phyloP scores from a whole-genome alignment of 2,113 vertebrate genomes.

The Naja naja region DNA sequence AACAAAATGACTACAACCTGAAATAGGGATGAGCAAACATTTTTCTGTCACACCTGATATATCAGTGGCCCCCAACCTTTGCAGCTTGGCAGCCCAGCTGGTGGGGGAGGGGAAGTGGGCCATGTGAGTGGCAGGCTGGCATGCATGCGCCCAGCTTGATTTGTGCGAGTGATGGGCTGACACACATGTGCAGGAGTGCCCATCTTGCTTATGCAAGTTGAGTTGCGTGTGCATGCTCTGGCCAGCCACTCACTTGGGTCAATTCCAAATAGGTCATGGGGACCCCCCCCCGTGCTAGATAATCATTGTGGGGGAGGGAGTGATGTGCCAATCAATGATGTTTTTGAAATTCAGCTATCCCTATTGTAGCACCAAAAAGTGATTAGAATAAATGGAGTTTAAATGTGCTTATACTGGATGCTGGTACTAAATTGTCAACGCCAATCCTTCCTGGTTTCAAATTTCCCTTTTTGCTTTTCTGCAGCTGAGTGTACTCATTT shows the following conservation, averaged over 20 bases:
- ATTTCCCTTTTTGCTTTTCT: background rate
- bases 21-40: background rate
- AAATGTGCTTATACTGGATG: background rate
- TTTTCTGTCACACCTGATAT: background rate
- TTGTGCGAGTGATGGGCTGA: too few relatives aligned
- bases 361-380: background rate
- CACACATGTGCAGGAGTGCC: too few relatives aligned
- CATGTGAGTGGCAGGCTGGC: too few relatives aligned
- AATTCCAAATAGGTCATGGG: too few relatives aligned
- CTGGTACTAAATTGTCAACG: background rate
- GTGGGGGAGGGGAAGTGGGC: too few relatives aligned
- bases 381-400: background rate
- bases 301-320: background rate
- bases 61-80: too few relatives aligned
- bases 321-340: background rate
- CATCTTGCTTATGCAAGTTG: too few relatives aligned
- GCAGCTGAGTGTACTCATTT: background rate
- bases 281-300: background rate
- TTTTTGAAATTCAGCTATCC: background rate
- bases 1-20: background rate
- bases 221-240: too few relatives aligned
- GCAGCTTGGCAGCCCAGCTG: too few relatives aligned
- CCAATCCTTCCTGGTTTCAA: background rate
- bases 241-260: fast-evolving
- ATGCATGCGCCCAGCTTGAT: too few relatives aligned